These are phyloP conservation scores for Cyclophora punctaria DNA, from an alignment of 2,888 invertebrate genomes.

Conservation along the genomic window DNA sequence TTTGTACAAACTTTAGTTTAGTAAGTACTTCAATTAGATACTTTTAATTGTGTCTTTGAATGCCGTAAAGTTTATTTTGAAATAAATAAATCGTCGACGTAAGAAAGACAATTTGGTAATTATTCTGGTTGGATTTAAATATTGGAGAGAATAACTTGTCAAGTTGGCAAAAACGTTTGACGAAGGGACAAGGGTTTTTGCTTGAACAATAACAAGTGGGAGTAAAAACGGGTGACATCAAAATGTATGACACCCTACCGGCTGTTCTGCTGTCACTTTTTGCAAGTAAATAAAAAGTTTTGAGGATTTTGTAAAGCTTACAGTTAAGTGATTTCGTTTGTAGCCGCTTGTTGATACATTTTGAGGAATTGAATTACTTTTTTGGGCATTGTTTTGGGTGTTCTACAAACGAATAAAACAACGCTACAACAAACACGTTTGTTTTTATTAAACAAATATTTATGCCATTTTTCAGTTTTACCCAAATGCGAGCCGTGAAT, in stretches of 20 bases:
- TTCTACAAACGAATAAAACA: no score
- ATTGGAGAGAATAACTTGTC: slow-evolving; percentile 48
- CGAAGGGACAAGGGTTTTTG: slow-evolving; percentile 59
- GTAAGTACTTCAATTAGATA: slow-evolving; percentile 33
- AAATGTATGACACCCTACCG: slow-evolving; percentile 62
- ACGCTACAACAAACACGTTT: no score
- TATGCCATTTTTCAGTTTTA: no score
- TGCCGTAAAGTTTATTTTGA: slow-evolving; percentile 15
- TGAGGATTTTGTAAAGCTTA: slow-evolving; percentile 33
- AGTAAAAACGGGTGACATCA: slow-evolving; percentile 56
- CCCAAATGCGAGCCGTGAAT: no score
- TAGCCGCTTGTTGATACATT: slow-evolving; percentile 2
- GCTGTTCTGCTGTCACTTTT: slow-evolving; percentile 40
- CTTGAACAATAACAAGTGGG: slow-evolving; percentile 44
- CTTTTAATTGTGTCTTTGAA: slow-evolving; percentile 37
- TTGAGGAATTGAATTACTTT: no score
- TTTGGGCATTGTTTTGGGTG: no score
- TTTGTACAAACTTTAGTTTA: slow-evolving; percentile 18
- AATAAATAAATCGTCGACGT: slow-evolving; percentile 17
- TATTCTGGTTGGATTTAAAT: slow-evolving; percentile 60
- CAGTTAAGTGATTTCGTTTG: not conserved
- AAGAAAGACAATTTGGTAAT: slow-evolving; percentile 56
- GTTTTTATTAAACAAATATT: no score
- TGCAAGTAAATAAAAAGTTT: slow-evolving; percentile 42
- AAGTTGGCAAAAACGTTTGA: slow-evolving; percentile 58